phyloP scores from a whole-genome alignment of 2,797 vertebrate genomes.

The Alfaro cultratus region DNA sequence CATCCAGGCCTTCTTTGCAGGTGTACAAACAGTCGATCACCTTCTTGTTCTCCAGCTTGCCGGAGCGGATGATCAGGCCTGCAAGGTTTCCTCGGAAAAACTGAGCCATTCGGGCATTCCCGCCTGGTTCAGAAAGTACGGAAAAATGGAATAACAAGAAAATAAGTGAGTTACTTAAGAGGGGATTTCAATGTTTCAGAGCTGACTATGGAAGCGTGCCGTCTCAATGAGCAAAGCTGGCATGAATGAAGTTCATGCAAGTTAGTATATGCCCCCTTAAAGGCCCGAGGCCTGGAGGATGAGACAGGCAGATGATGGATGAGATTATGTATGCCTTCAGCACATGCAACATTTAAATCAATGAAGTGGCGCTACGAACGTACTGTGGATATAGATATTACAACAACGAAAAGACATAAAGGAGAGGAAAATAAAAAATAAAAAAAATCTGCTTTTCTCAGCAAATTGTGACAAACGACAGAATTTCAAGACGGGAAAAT shows the following conservation, averaged over 20 bases:
- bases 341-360: constrained; percentile 70
- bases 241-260: constrained; percentile 84
- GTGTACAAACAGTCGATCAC: constrained; percentile 98
- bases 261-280: constrained; percentile 84
- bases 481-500: constrained; percentile 3
- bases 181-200: constrained; percentile 24
- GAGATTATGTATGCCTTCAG: constrained; percentile 51
- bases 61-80: constrained; percentile 92
- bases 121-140: constrained; percentile 78
- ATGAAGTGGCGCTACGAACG: constrained; percentile 23
- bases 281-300: constrained; percentile 42
- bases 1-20: constrained; percentile 96
- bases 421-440: constrained; percentile 21
- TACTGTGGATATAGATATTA: constrained; percentile 22
- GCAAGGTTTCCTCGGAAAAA: constrained; percentile 95
- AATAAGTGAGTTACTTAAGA: constrained; percentile 20
- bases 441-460: constrained; percentile 20
- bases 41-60: constrained; percentile 95
- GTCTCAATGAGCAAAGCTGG: constrained; percentile 53
- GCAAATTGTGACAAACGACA: constrained; percentile 9
- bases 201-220: constrained; percentile 57
- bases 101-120: constrained; percentile 90
- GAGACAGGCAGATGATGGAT: constrained; percentile 57
- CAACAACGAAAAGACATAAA: constrained; percentile 24
- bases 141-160: constrained; percentile 16